These are phyloP conservation scores for Leucozona laternaria DNA, from an alignment of 2,888 invertebrate species.

Conservation along the genomic window DNA sequence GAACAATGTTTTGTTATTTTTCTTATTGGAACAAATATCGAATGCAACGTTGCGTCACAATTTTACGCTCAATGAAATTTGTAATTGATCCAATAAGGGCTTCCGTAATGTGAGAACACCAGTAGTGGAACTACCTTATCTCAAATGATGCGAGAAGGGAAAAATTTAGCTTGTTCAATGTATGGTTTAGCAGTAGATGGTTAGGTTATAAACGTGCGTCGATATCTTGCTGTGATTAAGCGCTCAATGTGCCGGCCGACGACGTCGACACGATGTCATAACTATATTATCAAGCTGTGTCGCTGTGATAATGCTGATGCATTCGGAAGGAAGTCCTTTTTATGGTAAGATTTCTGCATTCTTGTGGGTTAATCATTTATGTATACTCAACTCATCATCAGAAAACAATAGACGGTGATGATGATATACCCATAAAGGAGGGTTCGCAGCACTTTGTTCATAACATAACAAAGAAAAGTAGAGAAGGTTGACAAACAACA, in stretches of 20 bases:
- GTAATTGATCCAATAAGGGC: conserved; percentile 82
- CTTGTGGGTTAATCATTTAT: conserved; percentile 51
- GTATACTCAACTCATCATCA: conserved; percentile 33
- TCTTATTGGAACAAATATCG: conserved; percentile 74
- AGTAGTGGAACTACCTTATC: conserved; percentile 34
- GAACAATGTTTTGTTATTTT: conserved; percentile 20
- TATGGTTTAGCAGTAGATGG: conserved; percentile 4
- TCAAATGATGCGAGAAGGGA: conserved; percentile 52
- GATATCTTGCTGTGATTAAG: neutral
- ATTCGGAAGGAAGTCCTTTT: conserved; percentile 68
- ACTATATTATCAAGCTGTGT: conserved; percentile 45
- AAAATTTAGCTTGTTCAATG: conserved; percentile 15
- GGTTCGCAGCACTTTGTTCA: conserved; percentile 29
- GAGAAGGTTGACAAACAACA: conserved; percentile 5
- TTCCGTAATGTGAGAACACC: conserved; percentile 76
- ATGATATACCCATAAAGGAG: conserved; percentile 11
- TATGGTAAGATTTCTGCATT: conserved; percentile 46
- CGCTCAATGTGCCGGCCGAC: neutral
- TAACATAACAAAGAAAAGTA: neutral
- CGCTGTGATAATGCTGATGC: conserved; percentile 46
- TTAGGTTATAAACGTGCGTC: neutral
- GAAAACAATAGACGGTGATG: conserved; percentile 36
- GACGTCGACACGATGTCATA: neutral
- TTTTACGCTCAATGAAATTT: conserved; percentile 83
- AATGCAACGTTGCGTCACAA: conserved; percentile 82